Conservation (phyloP, 1,140 invertebrate genomes). For the Idris sp. region DNA sequence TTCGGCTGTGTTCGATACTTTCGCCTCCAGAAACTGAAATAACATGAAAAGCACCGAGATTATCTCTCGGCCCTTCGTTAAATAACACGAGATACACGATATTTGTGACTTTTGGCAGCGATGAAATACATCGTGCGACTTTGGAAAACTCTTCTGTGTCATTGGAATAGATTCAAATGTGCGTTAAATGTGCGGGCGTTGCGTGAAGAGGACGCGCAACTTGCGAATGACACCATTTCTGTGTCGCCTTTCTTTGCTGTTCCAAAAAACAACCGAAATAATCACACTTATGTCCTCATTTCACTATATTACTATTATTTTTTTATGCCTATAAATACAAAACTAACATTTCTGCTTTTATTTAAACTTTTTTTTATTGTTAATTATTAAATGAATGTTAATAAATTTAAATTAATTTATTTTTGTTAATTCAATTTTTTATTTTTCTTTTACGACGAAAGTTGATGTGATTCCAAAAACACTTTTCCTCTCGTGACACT, state of each 20-base stretch:
- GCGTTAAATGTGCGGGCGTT: conserved; percentile 62
- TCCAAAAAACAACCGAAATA: conserved; percentile 41
- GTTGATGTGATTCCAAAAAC: conserved; percentile 30
- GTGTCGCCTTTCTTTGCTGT: conserved; percentile 38
- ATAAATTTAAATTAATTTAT: no score
- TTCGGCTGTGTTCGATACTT: conserved; percentile 47
- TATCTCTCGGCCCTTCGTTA: conserved; percentile 39
- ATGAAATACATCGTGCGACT: conserved; percentile 35
- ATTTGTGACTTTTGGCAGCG: conserved; percentile 63
- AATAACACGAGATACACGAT: conserved; percentile 48
- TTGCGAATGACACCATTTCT: conserved; percentile 57
- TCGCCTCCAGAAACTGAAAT: conserved; percentile 62
- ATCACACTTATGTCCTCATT: conserved; percentile 8
- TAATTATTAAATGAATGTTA: no score
- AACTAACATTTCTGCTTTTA: no score
- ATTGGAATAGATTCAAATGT: conserved; percentile 63
- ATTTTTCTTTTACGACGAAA: conserved; percentile 7
- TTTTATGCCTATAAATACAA: no score
- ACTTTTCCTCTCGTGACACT: conserved; percentile 6
- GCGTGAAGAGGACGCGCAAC: conserved; percentile 47
- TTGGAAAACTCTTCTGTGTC: conserved; percentile 62
- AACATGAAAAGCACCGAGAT: conserved; percentile 51
- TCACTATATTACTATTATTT: no score
- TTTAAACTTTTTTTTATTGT: no score
- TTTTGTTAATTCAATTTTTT: no score